Base-by-base conservation (phyloP, 2,797 vertebrate species). In the Poeciliopsis infans region DNA sequence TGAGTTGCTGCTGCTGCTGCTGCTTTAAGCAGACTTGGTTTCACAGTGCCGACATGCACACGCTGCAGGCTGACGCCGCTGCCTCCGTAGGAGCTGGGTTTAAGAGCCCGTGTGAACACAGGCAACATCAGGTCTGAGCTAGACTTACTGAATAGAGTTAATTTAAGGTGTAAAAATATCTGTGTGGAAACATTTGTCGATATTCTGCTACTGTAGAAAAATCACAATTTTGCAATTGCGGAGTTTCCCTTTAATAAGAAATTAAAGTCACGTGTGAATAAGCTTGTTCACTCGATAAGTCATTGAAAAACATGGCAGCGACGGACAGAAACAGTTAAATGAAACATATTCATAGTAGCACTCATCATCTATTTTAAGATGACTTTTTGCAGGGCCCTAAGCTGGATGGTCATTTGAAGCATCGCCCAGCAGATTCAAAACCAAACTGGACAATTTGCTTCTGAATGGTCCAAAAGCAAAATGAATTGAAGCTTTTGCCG, bases 1-100 rank as follows among this genome's bases (percentile, higher is more conserved):
- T 47, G 78, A 86, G 81, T 81, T 41, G 39, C 39, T 41, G 81
- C 83, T 25, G 72, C 79, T 76, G 79, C 87, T 49, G 45, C 49
- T 86, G 85, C 78, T 75, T 84, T 82, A 55, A 83, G 77, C 80
- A 76, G 81, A 55, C 80, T 73, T 83, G 78, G 71, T 80, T 84
- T 75, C 85, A 55, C 87, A 71, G 57, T 1, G 7, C 4, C 71
- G 78, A 77, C 83, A 78, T 43, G 53, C 74, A 28, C 18, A 59
- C 15, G 46, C 83, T 80, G 77, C 78, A 31, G 76, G 78, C 28
- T 43, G 84, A 79, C 73, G 23, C 64, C 64, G 57, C 75, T 7
- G 47, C 72, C 49, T 80, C 73, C 72, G 57, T n/a, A 75, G 68
- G 64, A 80, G 73, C 71, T 7, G 6, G 57, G 77, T 80, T 83